Evolutionary conservation across 2,888 invertebrate genomes (phyloP).

Genomic region (Drosophila lacicola): DNA sequence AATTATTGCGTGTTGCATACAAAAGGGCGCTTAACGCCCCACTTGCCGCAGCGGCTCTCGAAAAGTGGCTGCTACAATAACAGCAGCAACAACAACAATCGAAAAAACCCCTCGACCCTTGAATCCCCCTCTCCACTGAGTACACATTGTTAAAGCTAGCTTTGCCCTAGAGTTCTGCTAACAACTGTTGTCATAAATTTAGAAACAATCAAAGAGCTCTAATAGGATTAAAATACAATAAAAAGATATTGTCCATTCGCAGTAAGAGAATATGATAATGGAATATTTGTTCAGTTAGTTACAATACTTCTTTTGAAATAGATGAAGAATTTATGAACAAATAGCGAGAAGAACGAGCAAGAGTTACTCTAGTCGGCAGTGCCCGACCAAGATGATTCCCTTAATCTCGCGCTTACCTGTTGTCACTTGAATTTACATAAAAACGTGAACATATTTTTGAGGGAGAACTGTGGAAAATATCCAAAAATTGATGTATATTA

Average conservation of each 20-base stretch:
- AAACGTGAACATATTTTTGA: no score
- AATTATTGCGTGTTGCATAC: conserved; percentile 76
- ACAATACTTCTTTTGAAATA: not conserved
- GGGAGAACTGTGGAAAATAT: no score
- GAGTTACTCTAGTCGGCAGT: no score
- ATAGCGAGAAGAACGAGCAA: no score
- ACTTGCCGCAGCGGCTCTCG: conserved; percentile 49
- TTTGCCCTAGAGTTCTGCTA: conserved; percentile 6
- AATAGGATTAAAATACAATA: conserved; percentile 1
- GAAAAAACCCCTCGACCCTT: conserved; percentile 8
- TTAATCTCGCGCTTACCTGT: no score
- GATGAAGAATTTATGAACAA: not conserved
- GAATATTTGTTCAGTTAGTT: not conserved
- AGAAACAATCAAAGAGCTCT: conserved; percentile 10
- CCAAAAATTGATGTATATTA: no score
- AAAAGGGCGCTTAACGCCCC: conserved; percentile 70
- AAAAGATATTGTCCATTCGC: not conserved
- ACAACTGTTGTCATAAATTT: conserved; percentile 18
- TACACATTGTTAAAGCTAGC: conserved; percentile 10
- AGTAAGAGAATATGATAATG: not conserved
- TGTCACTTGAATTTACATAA: no score
- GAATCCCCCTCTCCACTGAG: not conserved
- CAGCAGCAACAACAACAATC: conserved; percentile 21
- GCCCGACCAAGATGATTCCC: no score
- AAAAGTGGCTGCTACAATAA: conserved; percentile 62